Evolutionary conservation across 2,888 invertebrate genomes (phyloP), one percentile per base, ranked within the genome.

Genomic region (Therioaphis trifolii): DNA sequence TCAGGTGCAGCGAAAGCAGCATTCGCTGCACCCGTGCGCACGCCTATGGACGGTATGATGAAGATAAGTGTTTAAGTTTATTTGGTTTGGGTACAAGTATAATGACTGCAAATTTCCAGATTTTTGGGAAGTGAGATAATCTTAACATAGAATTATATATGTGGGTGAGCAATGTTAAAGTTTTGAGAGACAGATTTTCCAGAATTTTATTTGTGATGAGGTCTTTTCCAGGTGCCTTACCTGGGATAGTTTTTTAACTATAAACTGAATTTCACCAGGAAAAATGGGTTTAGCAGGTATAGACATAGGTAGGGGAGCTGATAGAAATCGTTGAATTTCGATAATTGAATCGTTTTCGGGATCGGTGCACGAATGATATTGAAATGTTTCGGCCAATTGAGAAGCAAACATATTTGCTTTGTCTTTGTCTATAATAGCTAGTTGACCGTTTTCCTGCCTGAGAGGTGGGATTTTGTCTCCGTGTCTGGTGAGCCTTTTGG

Each of bases 71-170:
- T n/a, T n/a, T n/a, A n/a, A n/a, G n/a, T n/a, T n/a, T n/a, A n/a
- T n/a, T n/a, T n/a, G n/a, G n/a, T n/a, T n/a, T n/a, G n/a, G n/a
- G n/a, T n/a, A n/a, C n/a, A n/a, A n/a, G n/a, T n/a, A 74, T 72
- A 11, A 74, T 35, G 11, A 29, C 12, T 2, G 52, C 24, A 52
- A 74, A 74, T 52, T 74, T 74, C 74, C 75, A 75, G n/a, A 55
- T 75, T 75, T 35, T 21, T 52, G 5, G 40, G 21, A n/a, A 72
- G n/a, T 3, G 27, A 29, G 52, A 72, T 29, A 15, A 18, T 29
- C 52, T 72, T 72, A 4, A 49, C 7, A 12, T 52, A 49, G 0
- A 72, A 18, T 5, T 72, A 52, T 72, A 29, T 52, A 18, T 27
- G n/a, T n/a, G n/a, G n/a, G n/a, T n/a, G n/a, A n/a, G n/a, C n/a